These are phyloP conservation scores for Magallana ariakensis DNA, from an alignment of 1,140 invertebrate species.

Conservation along the genomic window DNA sequence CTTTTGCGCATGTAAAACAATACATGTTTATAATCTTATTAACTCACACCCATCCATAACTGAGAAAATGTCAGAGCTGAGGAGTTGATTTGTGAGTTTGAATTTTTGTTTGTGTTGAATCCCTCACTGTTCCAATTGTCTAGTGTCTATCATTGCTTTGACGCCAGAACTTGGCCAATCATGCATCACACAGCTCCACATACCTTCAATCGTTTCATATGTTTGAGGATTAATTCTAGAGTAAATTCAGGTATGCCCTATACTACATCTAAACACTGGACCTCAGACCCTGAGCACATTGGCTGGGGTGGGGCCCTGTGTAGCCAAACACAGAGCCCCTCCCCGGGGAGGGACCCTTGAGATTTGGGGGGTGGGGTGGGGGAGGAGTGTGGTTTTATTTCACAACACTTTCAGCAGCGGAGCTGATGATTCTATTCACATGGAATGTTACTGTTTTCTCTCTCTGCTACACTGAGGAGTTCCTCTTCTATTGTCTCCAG, in stretches of 20 bases:
- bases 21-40: too few relatives aligned
- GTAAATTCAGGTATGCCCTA: constrained; percentile 38
- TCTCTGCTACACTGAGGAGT: not conserved
- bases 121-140: too few relatives aligned
- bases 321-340: not conserved
- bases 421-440: not conserved
- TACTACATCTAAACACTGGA: constrained; percentile 23
- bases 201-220: not conserved
- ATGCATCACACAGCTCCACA: not conserved
- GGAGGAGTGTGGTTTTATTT: constrained; percentile 20
- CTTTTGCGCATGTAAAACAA: too few relatives aligned
- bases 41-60: too few relatives aligned
- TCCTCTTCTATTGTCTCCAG: constrained; percentile 64
- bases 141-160: too few relatives aligned
- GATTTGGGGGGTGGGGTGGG: not conserved
- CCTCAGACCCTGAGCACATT: not conserved
- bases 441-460: not conserved
- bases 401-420: not conserved
- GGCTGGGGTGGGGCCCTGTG: not conserved
- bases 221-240: not conserved
- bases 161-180: too few relatives aligned
- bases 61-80: too few relatives aligned
- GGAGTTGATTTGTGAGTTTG: too few relatives aligned
- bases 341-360: not conserved
- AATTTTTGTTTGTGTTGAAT: too few relatives aligned